These are phyloP conservation scores for Biston stratarius DNA, from an alignment of 2,888 invertebrate species.

Conservation along the genomic window DNA sequence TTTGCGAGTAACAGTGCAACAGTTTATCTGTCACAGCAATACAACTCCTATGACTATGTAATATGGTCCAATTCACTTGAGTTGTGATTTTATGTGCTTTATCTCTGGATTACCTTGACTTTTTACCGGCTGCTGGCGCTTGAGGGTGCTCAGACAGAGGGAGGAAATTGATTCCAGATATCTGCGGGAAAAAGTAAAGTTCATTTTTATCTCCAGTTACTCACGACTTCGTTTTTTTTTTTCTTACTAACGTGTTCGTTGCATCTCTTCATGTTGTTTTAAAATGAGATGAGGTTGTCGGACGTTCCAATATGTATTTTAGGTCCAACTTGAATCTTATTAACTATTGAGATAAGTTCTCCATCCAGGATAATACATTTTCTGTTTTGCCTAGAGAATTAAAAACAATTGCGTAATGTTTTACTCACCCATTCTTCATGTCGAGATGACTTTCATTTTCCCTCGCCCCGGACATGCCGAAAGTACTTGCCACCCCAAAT, in stretches of 20 bases:
- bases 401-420: background rate
- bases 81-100: conserved; percentile 50
- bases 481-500: conserved; percentile 46
- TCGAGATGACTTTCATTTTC: conserved; percentile 4
- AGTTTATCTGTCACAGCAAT: conserved; percentile 7
- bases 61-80: conserved; percentile 28
- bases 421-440: conserved; percentile 2
- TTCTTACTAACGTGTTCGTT: conserved; percentile 4
- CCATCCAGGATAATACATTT: too few species aligned
- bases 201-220: conserved; percentile 16
- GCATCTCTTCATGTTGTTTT: conserved; percentile 3
- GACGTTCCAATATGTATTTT: background rate
- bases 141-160: conserved; percentile 47
- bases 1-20: conserved; percentile 20
- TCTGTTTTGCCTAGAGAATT: too few species aligned
- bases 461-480: conserved; percentile 2
- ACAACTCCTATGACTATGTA: background rate
- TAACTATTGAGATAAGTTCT: background rate
- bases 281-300: background rate
- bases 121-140: conserved; percentile 40
- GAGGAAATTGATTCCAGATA: conserved; percentile 48
- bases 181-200: conserved; percentile 35
- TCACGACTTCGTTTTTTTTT: conserved; percentile 3
- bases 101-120: conserved; percentile 59
- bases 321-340: background rate